Percentiles rank a stretch among this genome's conserved stretches.
phyloP scores from a whole-genome alignment of 1,140 invertebrate genomes.

The Saxidomus purpurata region DNA sequence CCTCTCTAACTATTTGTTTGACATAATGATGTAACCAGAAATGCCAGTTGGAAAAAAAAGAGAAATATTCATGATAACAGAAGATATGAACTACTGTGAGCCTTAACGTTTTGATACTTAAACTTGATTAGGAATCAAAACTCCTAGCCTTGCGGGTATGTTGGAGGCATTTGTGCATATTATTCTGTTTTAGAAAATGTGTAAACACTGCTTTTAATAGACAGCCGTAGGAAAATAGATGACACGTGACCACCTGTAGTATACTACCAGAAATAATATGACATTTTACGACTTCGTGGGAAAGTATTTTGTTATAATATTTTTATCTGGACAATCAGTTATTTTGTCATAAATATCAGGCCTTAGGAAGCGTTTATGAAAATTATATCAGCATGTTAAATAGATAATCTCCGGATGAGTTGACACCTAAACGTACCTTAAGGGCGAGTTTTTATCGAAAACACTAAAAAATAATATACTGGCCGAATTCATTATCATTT shows the following conservation, averaged over 20 bases:
- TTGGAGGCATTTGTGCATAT: no score
- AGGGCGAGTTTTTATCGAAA: neutral
- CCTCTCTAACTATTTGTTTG: no score
- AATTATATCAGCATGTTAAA: slow-evolving; percentile 7
- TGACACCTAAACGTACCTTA: neutral
- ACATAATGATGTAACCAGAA: no score
- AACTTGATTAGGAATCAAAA: no score
- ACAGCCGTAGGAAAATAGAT: neutral
- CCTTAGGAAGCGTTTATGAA: slow-evolving; percentile 24
- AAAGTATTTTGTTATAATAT: neutral
- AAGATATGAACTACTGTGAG: no score
- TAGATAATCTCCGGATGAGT: neutral
- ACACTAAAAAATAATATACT: slow-evolving; percentile 5
- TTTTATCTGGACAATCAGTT: slow-evolving; percentile 2
- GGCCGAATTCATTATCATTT: neutral
- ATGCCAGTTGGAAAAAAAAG: no score
- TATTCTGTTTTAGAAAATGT: no score
- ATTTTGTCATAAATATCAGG: slow-evolving; percentile 17
- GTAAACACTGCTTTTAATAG: no score
- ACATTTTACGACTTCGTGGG: slow-evolving; percentile 3
- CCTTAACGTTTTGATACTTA: no score
- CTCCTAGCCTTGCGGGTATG: no score
- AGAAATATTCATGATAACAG: no score
- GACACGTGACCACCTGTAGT: neutral
- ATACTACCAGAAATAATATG: neutral